Base-by-base conservation (phyloP, 2,888 invertebrate species). In the Thereva nobilitata region DNA sequence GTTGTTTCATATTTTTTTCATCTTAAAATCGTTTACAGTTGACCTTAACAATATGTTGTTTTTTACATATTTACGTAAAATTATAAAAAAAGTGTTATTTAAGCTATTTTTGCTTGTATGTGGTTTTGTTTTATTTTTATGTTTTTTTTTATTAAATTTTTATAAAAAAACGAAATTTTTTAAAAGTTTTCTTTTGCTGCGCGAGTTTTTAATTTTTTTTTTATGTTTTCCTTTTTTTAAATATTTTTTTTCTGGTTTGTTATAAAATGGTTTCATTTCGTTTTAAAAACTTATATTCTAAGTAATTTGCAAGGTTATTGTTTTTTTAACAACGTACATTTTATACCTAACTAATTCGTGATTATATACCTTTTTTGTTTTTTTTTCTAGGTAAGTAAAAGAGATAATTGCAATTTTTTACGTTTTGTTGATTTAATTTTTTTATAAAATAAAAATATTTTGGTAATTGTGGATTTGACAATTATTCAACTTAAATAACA, bases 251-350 rank as follows among this genome's bases (percentile, higher is more conserved):
- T 47, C n/a, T 42, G 7, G n/a, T 9, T 42, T 9, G 42, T 42
- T 42, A 42, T 42, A 9, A 42, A 42, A 42, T 42, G n/a, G n/a
- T 42, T 9, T 42, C n/a, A 42, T n/a, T 42, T 42, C 8, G 3
- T 42, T 42, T 23, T 53, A 53, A 53, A 53, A 53, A 53, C 38
- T 53, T 37, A 53, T 38, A n/a, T n/a, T 53, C 8, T 34, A 6
- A 38, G 38, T 40, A 53, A 23, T 23, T 23, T 23, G 23, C 23
- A 23, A 23, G 23, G 53, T 38, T 53, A 40, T 37, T 53, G 53
- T 53, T 53, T 38, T 53, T 53, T 53, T 10, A 53, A 53, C 9
- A 53, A 53, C 10, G 4, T 52, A 47, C 47, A 5, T 53, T 12
- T 53, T 38, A 10, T 7, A 38, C 40, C 53, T 53, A 53, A 53